A percentile compares a stretch with the other conserved stretches of the same genome.
These are phyloP conservation scores for Diarsia dahlii DNA, from an alignment of 2,888 invertebrate genomes.

Conservation along the genomic window DNA sequence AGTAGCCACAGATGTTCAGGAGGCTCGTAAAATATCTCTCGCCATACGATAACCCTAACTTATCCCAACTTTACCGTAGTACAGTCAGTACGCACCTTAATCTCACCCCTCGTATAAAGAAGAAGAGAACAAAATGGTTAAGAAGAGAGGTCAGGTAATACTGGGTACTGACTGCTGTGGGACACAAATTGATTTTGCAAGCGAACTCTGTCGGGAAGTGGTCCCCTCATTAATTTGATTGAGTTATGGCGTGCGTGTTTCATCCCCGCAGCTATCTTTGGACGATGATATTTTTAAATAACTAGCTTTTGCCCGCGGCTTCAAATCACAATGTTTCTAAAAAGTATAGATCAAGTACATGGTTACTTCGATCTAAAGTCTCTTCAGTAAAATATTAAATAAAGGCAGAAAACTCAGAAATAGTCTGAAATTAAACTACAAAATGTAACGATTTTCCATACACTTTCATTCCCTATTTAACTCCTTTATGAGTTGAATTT, in stretches of 20 bases:
- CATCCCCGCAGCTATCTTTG: conserved; percentile 5
- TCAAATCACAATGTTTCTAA: neutral
- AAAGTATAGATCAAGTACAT: neutral
- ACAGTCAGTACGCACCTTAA: neutral
- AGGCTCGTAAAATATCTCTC: conserved; percentile 40
- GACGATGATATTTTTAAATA: conserved; percentile 44
- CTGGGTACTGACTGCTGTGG: neutral
- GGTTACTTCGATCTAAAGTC: too few species aligned
- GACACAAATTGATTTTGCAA: conserved; percentile 66
- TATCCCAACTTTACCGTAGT: conserved; percentile 45
- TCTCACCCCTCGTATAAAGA: too few species aligned
- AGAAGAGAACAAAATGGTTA: too few species aligned
- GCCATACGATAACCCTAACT: conserved; percentile 41
- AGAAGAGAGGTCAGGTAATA: too few species aligned
- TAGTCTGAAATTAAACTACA: conserved; percentile 45
- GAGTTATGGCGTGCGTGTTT: conserved; percentile 53
- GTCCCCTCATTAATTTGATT: conserved; percentile 65
- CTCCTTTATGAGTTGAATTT: too few species aligned
- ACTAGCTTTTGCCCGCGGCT: conserved; percentile 4
- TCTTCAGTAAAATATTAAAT: too few species aligned
- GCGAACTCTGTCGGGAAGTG: conserved; percentile 44
- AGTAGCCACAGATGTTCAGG: conserved; percentile 32
- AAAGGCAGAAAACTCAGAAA: conserved; percentile 14
- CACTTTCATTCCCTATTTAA: too few species aligned
- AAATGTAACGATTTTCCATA: too few species aligned